Conservation (phyloP, 2,888 invertebrate genomes). For the Limnephilus marmoratus region DNA sequence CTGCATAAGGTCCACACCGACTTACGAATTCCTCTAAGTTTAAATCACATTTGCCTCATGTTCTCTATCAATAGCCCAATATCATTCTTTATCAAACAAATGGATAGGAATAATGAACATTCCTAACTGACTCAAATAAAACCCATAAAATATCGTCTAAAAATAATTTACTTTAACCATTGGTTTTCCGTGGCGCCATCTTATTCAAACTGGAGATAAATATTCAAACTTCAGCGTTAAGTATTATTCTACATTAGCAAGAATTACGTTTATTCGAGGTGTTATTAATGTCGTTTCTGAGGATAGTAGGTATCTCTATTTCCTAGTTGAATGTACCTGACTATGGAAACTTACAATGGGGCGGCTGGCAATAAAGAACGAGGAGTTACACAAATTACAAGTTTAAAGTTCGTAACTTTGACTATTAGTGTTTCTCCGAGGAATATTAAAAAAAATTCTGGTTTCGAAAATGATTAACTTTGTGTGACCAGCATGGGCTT, state of each 20-base stretch:
- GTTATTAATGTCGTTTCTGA: slow-evolving; percentile 49
- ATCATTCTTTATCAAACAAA: not conserved
- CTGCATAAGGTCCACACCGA: too few relatives aligned
- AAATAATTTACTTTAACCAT: slow-evolving; percentile 19
- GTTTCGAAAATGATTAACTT: slow-evolving; percentile 3
- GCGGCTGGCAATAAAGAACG: not conserved
- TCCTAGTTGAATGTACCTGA: not conserved
- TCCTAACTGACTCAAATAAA: not conserved
- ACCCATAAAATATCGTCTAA: slow-evolving; percentile 12
- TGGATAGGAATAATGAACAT: not conserved
- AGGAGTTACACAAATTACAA: not conserved
- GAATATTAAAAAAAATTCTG: not conserved
- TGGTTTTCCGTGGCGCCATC: slow-evolving; percentile 41
- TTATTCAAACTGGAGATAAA: slow-evolving; percentile 48
- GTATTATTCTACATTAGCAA: slow-evolving; percentile 51
- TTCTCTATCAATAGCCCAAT: too few relatives aligned
- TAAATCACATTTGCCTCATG: too few relatives aligned
- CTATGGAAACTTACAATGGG: not conserved
- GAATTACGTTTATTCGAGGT: slow-evolving; percentile 48
- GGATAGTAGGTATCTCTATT: not conserved
- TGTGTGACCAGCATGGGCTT: not conserved
- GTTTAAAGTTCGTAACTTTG: not conserved
- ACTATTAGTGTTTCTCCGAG: not conserved
- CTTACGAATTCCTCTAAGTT: too few relatives aligned
- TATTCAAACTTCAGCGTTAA: slow-evolving; percentile 22